Evolutionary conservation across 2,888 invertebrate species (phyloP), one percentile per base, ranked within the genome.

Genomic region (Lasioglossum malachurum): DNA sequence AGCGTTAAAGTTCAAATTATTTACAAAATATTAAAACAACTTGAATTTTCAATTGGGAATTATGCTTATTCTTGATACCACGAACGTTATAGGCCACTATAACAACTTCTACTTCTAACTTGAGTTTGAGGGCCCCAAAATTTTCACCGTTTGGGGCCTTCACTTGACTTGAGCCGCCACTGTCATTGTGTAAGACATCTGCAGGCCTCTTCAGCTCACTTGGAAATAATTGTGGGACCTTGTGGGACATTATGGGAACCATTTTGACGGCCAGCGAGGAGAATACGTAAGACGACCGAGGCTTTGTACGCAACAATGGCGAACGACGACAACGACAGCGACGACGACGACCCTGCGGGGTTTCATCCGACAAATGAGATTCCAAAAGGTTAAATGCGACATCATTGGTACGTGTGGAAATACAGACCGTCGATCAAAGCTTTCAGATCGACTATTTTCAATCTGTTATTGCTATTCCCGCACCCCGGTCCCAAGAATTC

Each of bases 351-450:
- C 14, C 44, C 73, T 72, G 72, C 46, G 57, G 83, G 83, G 83
- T 79, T 81, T 81, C 77, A 75, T 67, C 75, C 85, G 81, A 57
- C 64, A 81, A 78, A 81, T 78, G 75, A 78, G 78, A 80, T 67
- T 81, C 31, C 35, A 41, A 67, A 31, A 49, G 27, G 44, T 82
- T 74, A 67, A 31, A 76, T 38, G 72, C 75, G 64, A 82, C 76
- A 44, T 16, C 49, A 60, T 57, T 23, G 69, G 69, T 44, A 19
- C 53, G 10, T 31, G 35, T 71, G 5, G 19, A 53, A 49, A 73
- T 44, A 35, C 27, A 57, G 19, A 27, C 67, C 19, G 72, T 31
- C 38, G 23, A 5, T 23, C 38, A 27, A 35, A 35, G 64, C 41
- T 44, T 49, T 31, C 44, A 38, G 38, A 78, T 78, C 67, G 27